phyloP scores from a whole-genome alignment of 2,888 invertebrate species.

The Melitaea athalia region DNA sequence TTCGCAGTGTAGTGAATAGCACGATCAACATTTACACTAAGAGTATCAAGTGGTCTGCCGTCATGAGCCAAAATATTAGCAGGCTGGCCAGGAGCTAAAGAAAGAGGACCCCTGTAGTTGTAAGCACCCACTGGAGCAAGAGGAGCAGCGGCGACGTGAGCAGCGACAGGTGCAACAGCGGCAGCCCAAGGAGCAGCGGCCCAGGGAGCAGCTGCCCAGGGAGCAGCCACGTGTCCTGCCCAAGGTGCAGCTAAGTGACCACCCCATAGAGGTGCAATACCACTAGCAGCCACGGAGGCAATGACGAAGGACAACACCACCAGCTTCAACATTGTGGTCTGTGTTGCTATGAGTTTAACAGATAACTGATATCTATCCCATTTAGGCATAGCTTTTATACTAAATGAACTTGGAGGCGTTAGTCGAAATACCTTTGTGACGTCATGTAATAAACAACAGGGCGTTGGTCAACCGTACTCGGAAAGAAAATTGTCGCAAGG shows the following conservation, averaged over 20 bases:
- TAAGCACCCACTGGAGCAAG: constrained; percentile 53
- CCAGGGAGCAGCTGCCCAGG: constrained; percentile 38
- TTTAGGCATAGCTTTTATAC: constrained; percentile 68
- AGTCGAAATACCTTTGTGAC: constrained; percentile 65
- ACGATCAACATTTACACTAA: constrained; percentile 75
- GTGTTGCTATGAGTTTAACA: constrained; percentile 62
- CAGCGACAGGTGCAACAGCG: constrained; percentile 54
- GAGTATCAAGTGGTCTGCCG: constrained; percentile 75
- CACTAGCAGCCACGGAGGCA: constrained; percentile 80
- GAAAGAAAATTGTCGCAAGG: constrained; percentile 43
- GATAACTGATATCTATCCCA: constrained; percentile 64
- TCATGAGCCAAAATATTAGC: constrained; percentile 72
- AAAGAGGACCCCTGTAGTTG: constrained; percentile 74
- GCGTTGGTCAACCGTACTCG: constrained; percentile 44
- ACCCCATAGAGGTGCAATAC: constrained; percentile 43
- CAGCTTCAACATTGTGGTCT: constrained; percentile 81
- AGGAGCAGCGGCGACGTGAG: constrained; percentile 49
- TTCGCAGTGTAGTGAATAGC: constrained; percentile 69
- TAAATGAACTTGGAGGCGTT: constrained; percentile 62
- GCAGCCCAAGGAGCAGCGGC: constrained; percentile 54
- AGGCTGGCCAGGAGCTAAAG: constrained; percentile 72
- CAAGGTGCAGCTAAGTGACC: constrained; percentile 36
- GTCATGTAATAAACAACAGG: constrained; percentile 43
- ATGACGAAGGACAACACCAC: constrained; percentile 85
- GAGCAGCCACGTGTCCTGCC: constrained; percentile 52